Evolutionary conservation across 2,113 vertebrate species (phyloP).

Genomic region (Nerophis ophidion): DNA sequence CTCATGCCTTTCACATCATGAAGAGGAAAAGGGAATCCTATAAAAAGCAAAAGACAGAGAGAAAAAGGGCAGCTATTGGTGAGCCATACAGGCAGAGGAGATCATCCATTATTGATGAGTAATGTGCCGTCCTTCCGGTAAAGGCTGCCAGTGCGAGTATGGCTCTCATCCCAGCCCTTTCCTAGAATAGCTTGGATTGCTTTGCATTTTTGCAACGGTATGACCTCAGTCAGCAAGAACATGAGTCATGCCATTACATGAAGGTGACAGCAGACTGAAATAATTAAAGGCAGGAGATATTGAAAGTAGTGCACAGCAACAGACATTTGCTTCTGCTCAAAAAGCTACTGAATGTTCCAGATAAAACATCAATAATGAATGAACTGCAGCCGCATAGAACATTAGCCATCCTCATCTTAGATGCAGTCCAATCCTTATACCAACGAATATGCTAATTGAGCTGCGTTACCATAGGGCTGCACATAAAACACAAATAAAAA

Average conservation of each 20-base stretch:
- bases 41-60: slow-evolving; percentile 17
- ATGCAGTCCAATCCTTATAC: not conserved
- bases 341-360: slow-evolving; percentile 11
- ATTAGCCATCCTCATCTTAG: slow-evolving; percentile 29
- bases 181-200: slow-evolving; percentile 53
- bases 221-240: slow-evolving; percentile 39
- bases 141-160: slow-evolving; percentile 41
- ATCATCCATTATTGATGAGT: slow-evolving; percentile 67
- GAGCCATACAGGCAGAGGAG: slow-evolving; percentile 43
- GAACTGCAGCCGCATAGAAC: slow-evolving; percentile 66
- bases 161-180: slow-evolving; percentile 47
- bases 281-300: not conserved
- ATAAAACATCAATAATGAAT: slow-evolving; percentile 71
- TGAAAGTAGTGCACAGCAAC: not conserved
- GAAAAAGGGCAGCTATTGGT: slow-evolving; percentile 26
- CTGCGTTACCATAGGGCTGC: too few species aligned
- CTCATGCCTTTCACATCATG: slow-evolving; percentile 1
- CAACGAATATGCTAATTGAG: not conserved
- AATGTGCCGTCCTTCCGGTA: slow-evolving; percentile 55
- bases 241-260: slow-evolving; percentile 16
- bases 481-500: too few species aligned
- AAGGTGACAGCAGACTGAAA: slow-evolving; percentile 5
- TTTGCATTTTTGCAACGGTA: slow-evolving; percentile 35
- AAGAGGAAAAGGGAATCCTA: slow-evolving; percentile 5
- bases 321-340: not conserved